Percentiles rank a stretch among this genome's conserved stretches.
Evolutionary conservation across 2,888 invertebrate genomes (phyloP).

Genomic region (Oscheius myriophilus): DNA sequence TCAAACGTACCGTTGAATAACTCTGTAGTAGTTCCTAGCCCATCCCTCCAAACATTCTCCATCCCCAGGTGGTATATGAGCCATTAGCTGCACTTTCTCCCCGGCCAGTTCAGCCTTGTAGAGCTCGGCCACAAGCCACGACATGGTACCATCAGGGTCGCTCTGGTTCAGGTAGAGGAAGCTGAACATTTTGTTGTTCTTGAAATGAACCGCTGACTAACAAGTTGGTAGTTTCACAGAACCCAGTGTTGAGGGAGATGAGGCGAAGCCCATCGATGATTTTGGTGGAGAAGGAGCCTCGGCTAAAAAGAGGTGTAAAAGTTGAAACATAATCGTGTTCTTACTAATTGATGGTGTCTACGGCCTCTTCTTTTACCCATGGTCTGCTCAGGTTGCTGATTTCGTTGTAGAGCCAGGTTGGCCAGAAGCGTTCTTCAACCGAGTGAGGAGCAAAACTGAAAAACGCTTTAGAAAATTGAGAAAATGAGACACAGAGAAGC

Average conservation of each 20-base stretch:
- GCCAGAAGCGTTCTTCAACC: conserved; percentile 64
- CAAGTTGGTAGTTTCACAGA: conserved; percentile 73
- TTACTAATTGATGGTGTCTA: conserved; percentile 24
- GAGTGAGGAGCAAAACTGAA: conserved; percentile 73
- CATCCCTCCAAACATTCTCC: conserved; percentile 80
- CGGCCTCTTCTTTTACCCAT: conserved; percentile 77
- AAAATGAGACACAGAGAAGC: too few species aligned
- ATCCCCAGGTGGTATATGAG: conserved; percentile 84
- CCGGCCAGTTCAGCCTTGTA: conserved; percentile 78
- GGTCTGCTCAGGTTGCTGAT: conserved; percentile 82
- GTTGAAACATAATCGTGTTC: neutral
- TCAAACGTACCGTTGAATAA: conserved; percentile 71
- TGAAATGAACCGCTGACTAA: conserved; percentile 41
- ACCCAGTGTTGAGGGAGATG: conserved; percentile 70
- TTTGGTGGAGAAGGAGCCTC: conserved; percentile 83
- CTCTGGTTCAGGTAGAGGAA: conserved; percentile 87
- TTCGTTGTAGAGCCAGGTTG: conserved; percentile 86
- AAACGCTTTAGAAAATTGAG: too few species aligned
- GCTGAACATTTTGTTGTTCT: conserved; percentile 42
- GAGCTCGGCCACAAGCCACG: conserved; percentile 83
- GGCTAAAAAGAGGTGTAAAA: conserved; percentile 71
- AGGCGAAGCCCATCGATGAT: conserved; percentile 72
- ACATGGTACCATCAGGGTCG: conserved; percentile 82
- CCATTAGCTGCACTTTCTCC: conserved; percentile 83
- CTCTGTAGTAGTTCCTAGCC: conserved; percentile 82